Conservation (phyloP, 2,797 vertebrate species). For the Poeciliopsis paucimaculata region DNA sequence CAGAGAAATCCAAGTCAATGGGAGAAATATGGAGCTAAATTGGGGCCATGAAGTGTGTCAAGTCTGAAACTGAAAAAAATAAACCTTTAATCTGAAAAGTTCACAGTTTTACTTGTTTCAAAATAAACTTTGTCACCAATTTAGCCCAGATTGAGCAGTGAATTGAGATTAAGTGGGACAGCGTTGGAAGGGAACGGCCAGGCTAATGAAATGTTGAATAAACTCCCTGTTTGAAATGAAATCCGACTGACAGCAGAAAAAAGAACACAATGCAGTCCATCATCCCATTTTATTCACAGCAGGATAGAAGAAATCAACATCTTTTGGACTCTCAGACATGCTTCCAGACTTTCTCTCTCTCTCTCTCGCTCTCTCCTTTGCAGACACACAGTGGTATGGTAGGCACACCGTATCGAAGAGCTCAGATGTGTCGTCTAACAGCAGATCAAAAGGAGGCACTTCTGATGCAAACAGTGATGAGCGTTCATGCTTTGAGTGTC, state of each 20-base stretch:
- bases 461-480: slow-evolving; percentile 71
- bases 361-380: neutral
- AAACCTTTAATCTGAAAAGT: too few relatives aligned
- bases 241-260: neutral
- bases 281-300: slow-evolving; percentile 73
- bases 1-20: too few relatives aligned
- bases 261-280: slow-evolving; percentile 13
- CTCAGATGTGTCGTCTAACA: slow-evolving; percentile 61
- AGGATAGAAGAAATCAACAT: slow-evolving; percentile 60
- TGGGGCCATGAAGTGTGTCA: too few relatives aligned
- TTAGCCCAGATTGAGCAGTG: too few relatives aligned
- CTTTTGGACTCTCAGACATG: slow-evolving; percentile 56
- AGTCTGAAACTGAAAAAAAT: too few relatives aligned
- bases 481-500: slow-evolving; percentile 27
- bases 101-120: too few relatives aligned
- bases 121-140: too few relatives aligned
- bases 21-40: too few relatives aligned
- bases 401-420: slow-evolving; percentile 62
- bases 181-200: too few relatives aligned
- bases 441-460: slow-evolving; percentile 77
- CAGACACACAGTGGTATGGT: slow-evolving; percentile 55
- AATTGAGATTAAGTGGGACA: too few relatives aligned
- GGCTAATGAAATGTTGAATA: neutral
- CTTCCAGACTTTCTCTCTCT: neutral
- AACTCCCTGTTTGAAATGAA: neutral